Evolutionary conservation across 2,113 vertebrate genomes (phyloP).

Genomic region (Oenanthe oenanthe): DNA sequence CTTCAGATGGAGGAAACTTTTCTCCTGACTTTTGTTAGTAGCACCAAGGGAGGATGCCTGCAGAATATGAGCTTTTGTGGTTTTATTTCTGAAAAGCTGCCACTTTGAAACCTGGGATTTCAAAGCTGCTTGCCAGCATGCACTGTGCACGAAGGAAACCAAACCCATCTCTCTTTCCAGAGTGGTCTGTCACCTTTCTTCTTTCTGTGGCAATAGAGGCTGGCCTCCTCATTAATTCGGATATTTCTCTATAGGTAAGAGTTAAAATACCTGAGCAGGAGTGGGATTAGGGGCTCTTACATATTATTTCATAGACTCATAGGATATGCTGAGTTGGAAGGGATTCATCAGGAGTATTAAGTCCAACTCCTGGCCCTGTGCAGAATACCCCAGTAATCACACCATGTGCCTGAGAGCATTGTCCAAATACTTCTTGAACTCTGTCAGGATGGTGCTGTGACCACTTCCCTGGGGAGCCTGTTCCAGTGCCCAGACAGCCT

Average conservation of each 20-base stretch:
- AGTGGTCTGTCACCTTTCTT: background rate
- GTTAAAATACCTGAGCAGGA: background rate
- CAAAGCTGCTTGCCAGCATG: background rate
- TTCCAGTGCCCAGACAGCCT: background rate
- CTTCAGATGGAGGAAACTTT: background rate
- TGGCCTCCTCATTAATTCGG: background rate
- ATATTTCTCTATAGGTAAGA: background rate
- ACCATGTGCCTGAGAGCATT: background rate
- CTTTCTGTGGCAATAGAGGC: background rate
- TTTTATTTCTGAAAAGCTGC: background rate
- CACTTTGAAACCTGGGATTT: background rate
- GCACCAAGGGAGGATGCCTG: background rate
- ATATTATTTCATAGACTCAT: background rate
- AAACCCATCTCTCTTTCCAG: background rate
- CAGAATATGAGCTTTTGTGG: background rate
- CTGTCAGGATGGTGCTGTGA: background rate
- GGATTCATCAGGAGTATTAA: background rate
- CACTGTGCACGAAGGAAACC: background rate
- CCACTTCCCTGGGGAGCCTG: background rate
- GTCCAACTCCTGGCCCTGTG: background rate
- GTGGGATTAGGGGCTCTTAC: background rate
- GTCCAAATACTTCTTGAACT: background rate
- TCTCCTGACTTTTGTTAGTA: background rate
- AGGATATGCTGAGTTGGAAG: background rate
- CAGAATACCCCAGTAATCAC: background rate